These are phyloP conservation scores for Gallinago paraguaiae DNA, from an alignment of 2,113 vertebrate genomes.

Conservation along the genomic window DNA sequence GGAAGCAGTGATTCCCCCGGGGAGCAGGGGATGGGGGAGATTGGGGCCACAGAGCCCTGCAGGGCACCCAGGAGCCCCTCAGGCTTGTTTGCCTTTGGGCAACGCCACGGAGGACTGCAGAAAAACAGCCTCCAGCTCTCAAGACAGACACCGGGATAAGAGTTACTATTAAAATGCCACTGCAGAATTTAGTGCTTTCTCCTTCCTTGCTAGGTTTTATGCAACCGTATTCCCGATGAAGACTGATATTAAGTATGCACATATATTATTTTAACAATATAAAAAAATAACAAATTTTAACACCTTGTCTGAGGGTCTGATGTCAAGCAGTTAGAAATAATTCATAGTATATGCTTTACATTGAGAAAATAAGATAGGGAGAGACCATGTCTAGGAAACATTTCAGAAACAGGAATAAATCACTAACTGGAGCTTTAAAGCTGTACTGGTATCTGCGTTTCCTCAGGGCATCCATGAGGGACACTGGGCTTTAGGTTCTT, in stretches of 20 bases:
- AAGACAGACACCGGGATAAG: background rate
- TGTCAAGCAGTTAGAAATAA: background rate
- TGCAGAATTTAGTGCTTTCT: background rate
- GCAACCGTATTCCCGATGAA: background rate
- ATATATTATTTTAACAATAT: background rate
- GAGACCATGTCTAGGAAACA: background rate
- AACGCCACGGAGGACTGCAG: background rate
- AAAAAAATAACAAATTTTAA: background rate
- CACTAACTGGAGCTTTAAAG: background rate
- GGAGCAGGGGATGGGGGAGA: background rate
- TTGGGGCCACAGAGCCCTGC: background rate
- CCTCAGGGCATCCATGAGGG: background rate
- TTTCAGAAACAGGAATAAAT: background rate
- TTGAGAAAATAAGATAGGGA: background rate
- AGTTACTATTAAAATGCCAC: background rate
- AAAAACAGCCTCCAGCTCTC: background rate
- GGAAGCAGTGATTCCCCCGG: background rate
- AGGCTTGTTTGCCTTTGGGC: background rate
- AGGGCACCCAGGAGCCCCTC: background rate
- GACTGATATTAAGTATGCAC: background rate
- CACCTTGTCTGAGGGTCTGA: background rate
- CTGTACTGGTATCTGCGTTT: background rate
- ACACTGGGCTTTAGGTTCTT: background rate
- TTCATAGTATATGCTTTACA: background rate
- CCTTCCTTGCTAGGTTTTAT: background rate